A percentile compares a stretch with the other conserved stretches of the same genome.
Conservation (phyloP, 2,888 invertebrate genomes). For the Acanthoscelides obtectus region DNA sequence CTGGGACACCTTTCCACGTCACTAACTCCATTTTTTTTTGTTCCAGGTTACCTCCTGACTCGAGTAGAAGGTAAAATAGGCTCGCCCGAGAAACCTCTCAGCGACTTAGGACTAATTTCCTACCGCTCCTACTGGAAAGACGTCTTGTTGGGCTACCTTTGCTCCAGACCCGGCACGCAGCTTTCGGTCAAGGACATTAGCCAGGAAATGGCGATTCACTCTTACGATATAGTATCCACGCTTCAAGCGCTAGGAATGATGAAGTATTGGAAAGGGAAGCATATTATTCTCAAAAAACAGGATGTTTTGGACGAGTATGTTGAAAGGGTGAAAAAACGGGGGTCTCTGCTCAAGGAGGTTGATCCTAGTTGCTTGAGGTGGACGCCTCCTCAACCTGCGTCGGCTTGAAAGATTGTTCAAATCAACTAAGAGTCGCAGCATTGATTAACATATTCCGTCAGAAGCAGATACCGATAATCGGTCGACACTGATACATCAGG, state of each 20-base stretch:
- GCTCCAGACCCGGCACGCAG: slow-evolving; percentile 82
- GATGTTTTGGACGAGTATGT: slow-evolving; percentile 92
- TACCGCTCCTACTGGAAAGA: slow-evolving; percentile 99
- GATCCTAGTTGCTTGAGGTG: slow-evolving; percentile 84
- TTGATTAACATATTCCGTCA: no score
- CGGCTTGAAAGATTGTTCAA: slow-evolving; percentile 25
- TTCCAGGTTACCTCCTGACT: slow-evolving; percentile 89
- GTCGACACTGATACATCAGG: no score
- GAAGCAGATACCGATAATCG: no score
- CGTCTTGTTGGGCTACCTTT: slow-evolving; percentile 85
- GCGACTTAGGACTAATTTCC: slow-evolving; percentile 94
- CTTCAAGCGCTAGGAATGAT: slow-evolving; percentile 94
- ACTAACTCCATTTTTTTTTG: no score
- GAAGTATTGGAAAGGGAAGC: slow-evolving; percentile 96
- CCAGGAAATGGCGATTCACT: slow-evolving; percentile 92
- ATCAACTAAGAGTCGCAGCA: background rate
- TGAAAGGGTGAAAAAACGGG: slow-evolving; percentile 72
- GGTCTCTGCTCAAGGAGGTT: slow-evolving; percentile 77
- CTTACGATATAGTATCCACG: slow-evolving; percentile 96
- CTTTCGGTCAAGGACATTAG: slow-evolving; percentile 87
- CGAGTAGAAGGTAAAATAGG: slow-evolving; percentile 96
- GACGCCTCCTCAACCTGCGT: slow-evolving; percentile 65
- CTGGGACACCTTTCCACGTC: background rate
- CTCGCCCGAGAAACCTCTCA: slow-evolving; percentile 98
- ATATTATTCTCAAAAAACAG: slow-evolving; percentile 91